Conservation (phyloP, 2,888 invertebrate species). For the Brachycybe producta region DNA sequence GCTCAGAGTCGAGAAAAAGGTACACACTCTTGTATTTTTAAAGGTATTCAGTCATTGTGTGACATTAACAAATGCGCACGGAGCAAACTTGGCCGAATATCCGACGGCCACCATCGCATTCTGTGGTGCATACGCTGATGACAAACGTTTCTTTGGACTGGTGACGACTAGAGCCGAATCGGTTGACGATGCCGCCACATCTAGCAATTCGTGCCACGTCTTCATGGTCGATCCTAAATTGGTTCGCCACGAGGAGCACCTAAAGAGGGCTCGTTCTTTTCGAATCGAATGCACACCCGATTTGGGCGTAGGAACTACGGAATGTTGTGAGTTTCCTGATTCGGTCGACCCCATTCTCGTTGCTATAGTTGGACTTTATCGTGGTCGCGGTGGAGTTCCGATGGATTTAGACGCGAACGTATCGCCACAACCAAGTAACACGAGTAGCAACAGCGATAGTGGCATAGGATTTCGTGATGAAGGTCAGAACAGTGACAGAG, state of each 20-base stretch:
- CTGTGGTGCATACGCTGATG: conserved; percentile 79
- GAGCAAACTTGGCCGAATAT: conserved; percentile 70
- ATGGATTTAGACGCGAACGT: conserved; percentile 23
- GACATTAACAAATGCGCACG: conserved; percentile 61
- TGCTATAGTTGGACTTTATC: conserved; percentile 45
- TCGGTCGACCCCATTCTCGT: conserved; percentile 54
- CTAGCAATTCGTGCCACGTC: conserved; percentile 74
- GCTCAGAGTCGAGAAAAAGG: conserved; percentile 73
- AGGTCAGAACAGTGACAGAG: conserved; percentile 31
- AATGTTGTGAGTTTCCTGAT: conserved; percentile 76
- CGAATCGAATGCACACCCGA: conserved; percentile 60
- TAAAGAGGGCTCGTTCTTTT: conserved; percentile 65
- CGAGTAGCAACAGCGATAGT: conserved; percentile 83
- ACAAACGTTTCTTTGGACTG: conserved; percentile 81
- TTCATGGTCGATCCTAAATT: conserved; percentile 84
- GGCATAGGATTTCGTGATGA: conserved; percentile 89
- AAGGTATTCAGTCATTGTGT: conserved; percentile 66
- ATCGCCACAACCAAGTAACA: conserved; percentile 25
- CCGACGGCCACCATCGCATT: conserved; percentile 73
- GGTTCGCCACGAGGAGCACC: conserved; percentile 65
- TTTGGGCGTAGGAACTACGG: conserved; percentile 31
- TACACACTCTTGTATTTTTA: conserved; percentile 62
- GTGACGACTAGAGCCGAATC: conserved; percentile 48
- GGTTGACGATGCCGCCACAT: conserved; percentile 14
- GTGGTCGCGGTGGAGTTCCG: conserved; percentile 22